Evolutionary conservation across 2,888 invertebrate genomes (phyloP), one percentile per base, ranked within the genome.

Genomic region (Hirudinaria manillensis): DNA sequence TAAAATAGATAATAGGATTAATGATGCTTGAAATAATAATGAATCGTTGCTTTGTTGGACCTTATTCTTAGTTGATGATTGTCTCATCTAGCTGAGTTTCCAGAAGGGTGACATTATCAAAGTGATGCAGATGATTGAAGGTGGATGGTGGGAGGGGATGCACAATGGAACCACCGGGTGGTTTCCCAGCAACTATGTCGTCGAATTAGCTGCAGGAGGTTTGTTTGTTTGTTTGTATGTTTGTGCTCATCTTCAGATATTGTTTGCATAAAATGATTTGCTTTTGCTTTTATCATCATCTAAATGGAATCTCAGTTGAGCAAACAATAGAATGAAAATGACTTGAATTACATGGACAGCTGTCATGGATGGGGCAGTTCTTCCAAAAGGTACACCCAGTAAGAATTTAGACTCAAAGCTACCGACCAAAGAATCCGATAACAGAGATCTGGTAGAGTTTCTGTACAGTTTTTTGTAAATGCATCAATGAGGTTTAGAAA

Each of bases 71-170:
- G 7, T 61, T 61, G 29, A 16, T 61, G 56, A 56, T 7, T 61
- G 61, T 6, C 45, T 19, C 7, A 4, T 61, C 24, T 84, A 92
- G 92, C 87, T 99, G 80, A 93, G 93, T 84, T 95, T 99, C 86
- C 91, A 91, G 82, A 97, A 96, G 86, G 94, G 95, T 74, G 98
- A 98, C 86, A 88, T 96, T 80, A 97, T 99, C 81, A 94, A 94
- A 55, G 92, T 99, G 76, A 96, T 97, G 51, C 98, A 99, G 86
- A 90, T 90, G 77, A 92, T 93, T 83, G 96, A 97, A 83, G 98
- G 96, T 75, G 97, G 97, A 66, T 98, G 98, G 98, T 99, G 98
- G 98, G 99, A 99, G 88, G 98, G 98, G 21, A 98, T 97, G 13
- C 87, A 97, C 71, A 90, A 91, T 77, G 95, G 93, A 80, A 93